These are phyloP conservation scores for Julus scandinavius DNA, from an alignment of 2,888 invertebrate species.

Conservation along the genomic window DNA sequence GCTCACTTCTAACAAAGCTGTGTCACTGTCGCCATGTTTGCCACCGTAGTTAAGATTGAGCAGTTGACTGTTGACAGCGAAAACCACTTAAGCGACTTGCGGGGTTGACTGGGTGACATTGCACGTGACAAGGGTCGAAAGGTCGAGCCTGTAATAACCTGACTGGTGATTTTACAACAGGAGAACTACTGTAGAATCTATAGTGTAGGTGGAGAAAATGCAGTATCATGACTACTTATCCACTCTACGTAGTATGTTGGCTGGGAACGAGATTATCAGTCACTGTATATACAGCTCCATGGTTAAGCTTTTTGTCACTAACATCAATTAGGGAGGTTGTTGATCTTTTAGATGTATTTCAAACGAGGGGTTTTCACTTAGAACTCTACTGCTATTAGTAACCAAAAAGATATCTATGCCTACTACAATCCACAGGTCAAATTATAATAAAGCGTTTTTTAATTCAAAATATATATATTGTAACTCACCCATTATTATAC, in stretches of 20 bases:
- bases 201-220: neutral
- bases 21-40: conserved; percentile 13
- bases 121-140: conserved; percentile 23
- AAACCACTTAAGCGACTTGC: conserved; percentile 22
- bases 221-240: neutral
- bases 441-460: no score
- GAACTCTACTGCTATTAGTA: no score
- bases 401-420: no score
- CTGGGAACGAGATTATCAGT: neutral
- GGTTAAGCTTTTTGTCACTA: neutral
- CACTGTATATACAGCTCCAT: neutral
- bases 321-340: neutral
- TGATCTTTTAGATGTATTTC: neutral
- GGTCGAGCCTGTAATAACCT: neutral
- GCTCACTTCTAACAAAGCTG: conserved; percentile 25
- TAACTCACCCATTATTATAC: neutral
- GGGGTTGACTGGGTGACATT: neutral
- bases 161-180: neutral
- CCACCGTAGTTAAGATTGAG: conserved; percentile 48
- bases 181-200: neutral
- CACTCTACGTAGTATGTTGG: neutral
- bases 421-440: no score
- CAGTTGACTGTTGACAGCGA: conserved; percentile 45
- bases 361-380: neutral
- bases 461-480: no score